These are phyloP conservation scores for Drosophila rufa DNA, from an alignment of 1,140 invertebrate species.

Conservation along the genomic window DNA sequence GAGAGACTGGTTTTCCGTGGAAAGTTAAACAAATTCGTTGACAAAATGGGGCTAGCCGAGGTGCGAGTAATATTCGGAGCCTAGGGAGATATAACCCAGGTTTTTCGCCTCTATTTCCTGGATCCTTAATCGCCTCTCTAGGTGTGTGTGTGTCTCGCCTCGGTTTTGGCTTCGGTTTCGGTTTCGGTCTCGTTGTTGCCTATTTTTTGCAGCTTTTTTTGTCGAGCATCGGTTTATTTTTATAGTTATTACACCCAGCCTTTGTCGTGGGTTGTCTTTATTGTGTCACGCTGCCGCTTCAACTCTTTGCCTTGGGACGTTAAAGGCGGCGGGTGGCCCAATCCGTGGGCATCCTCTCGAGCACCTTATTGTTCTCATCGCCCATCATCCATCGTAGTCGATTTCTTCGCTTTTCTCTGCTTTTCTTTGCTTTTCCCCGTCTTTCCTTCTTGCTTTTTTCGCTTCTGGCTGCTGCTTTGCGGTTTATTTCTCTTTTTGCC, in stretches of 20 bases:
- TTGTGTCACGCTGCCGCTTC: conserved; percentile 71
- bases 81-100: background rate
- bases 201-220: conserved; percentile 22
- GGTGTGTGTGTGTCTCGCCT: conserved; percentile 6
- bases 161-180: background rate
- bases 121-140: conserved; percentile 2
- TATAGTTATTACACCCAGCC: conserved; percentile 76
- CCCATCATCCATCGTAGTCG: conserved; percentile 55
- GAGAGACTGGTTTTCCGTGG: background rate
- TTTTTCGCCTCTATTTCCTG: conserved; percentile 4
- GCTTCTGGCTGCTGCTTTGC: conserved; percentile 34
- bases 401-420: conserved; percentile 26
- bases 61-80: conserved; percentile 12
- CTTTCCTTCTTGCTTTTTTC: conserved; percentile 12
- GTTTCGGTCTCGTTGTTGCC: conserved; percentile 1
- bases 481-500: conserved; percentile 49
- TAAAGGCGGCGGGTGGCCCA: background rate
- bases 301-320: conserved; percentile 53
- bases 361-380: conserved; percentile 74
- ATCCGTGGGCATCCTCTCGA: conserved; percentile 45
- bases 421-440: background rate
- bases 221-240: conserved; percentile 68
- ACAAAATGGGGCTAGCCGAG: conserved; percentile 46
- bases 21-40: conserved; percentile 30
- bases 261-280: conserved; percentile 73